Evolutionary conservation across 30 jellyfish, hydroid and myxozoan species (phyloP), one percentile per base, ranked within the genome.

Genomic region (Clytia hemisphaerica): DNA sequence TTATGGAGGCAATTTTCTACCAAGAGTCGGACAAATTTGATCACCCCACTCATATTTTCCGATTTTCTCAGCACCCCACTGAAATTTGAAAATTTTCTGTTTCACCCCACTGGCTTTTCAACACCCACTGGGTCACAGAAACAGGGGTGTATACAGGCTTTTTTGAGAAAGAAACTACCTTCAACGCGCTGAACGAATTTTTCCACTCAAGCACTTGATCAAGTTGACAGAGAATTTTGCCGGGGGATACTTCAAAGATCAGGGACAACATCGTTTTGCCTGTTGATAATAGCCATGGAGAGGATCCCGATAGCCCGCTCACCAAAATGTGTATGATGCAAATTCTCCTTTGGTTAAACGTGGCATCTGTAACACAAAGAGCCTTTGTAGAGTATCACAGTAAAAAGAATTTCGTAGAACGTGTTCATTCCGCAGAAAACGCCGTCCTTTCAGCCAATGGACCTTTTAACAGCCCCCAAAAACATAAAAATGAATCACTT

Each of bases 381-480:
- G 26, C 67, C 26, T 54, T 54, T 54, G 67, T 42, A 24, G 67
- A 54, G 30, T 54, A 54, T 54, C 30, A 54, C 48, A 54, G 67
- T 28, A 54, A 54, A 28, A 37, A 42, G 26, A 54, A 54, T 54
- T 24, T 54, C 21, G 67, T 42, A 18, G 67, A 54, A 16, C 67
- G 67, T 28, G 42, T 54, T 24, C 26, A 54, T 54, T 37, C 67
- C 26, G n/a, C n/a, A n/a, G n/a, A n/a, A n/a, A n/a, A n/a, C n/a
- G n/a, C n/a, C n/a, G n/a, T n/a, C n/a, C n/a, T n/a, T n/a, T 37
- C 67, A 25, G 67, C 67, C 10, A 37, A 19, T 6, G 30, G 42
- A 24, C 42, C 42, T 1, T 22, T 54, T 54, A 37, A 54, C 26
- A 54, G 67, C 10, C 67, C 26, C 26, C 42, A 37, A 54, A 42